phyloP scores from a whole-genome alignment of 2,797 vertebrate genomes.

The Capromys pilorides region DNA sequence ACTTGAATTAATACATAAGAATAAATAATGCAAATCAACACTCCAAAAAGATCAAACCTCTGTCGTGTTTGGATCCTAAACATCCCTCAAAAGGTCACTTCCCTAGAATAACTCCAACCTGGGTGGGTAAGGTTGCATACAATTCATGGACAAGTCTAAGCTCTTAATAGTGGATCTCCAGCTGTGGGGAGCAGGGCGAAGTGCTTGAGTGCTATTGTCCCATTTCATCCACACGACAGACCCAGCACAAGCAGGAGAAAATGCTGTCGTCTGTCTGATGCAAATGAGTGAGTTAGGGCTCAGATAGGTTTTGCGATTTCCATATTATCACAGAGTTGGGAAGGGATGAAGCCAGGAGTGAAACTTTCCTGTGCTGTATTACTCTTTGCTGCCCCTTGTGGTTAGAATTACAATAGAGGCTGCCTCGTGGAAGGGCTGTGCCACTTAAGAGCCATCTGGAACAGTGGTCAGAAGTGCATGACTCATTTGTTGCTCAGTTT shows the following conservation, averaged over 20 bases:
- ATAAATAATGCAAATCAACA: conserved; percentile 15
- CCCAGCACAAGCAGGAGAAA: not conserved
- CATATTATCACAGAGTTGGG: not conserved
- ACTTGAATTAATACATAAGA: not conserved
- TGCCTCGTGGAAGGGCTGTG: not conserved
- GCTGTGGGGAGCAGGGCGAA: not conserved
- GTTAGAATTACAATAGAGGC: not conserved
- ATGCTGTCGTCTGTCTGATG: not conserved
- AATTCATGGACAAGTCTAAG: not conserved
- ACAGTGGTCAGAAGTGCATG: not conserved
- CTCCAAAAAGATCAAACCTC: not conserved
- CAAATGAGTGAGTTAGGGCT: not conserved
- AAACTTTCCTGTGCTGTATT: not conserved
- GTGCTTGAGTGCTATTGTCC: not conserved
- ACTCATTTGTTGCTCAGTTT: not conserved
- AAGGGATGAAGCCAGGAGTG: not conserved
- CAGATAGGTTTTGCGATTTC: not conserved
- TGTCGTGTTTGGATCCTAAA: not conserved
- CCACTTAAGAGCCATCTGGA: not conserved
- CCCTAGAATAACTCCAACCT: not conserved
- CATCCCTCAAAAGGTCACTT: not conserved
- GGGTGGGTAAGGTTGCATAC: not conserved
- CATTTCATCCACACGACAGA: not conserved
- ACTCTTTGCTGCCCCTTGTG: not conserved
- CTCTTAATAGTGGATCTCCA: not conserved